Base-by-base conservation (phyloP, 2,113 vertebrate genomes). In the Osmerus eperlanus region DNA sequence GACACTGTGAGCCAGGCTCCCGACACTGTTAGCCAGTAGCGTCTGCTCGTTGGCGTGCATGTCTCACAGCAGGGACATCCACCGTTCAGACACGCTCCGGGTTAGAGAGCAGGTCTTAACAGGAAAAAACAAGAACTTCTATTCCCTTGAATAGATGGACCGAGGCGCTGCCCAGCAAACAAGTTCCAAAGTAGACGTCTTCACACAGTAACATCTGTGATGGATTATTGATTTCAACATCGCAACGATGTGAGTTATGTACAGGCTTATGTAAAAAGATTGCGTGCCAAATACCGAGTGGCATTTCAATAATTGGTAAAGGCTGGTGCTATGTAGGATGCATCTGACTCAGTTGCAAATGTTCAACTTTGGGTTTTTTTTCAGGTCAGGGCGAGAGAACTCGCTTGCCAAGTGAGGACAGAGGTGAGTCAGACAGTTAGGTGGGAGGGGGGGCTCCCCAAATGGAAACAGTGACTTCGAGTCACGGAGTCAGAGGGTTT, bases 131-230 rank as follows among this genome's bases (percentile, higher is more conserved):
- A 72, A 25, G 19, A 61, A 61, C 1, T 8, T 15, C 25, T 29
- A 29, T 68, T 54, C 52, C 67, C 51, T 54, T 28, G 59, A n/a
- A n/a, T n/a, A n/a, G n/a, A n/a, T n/a, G n/a, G 41, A 47, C 41
- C 8, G 1, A 47, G 41, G 41, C 9, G 41, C 41, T 47, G 41
- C 41, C 41, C 41, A 12, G 41, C 41, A 47, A 47, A 47, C 41
- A 8, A 9, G 41, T 47, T 47, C 41, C 41, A 47, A 47, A 47
- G 9, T 7, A 47, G 41, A 54, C 4, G 41, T 84, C 77, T 71
- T 64, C 0, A 5, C 32, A 77, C 65, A 63, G 25, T 19, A 55
- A 67, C 81, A 86, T 87, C 79, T 84, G 87, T 77, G 63, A 80
- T 23, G 74, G 68, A 86, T 87, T 84, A 78, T 29, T 60, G 19